A percentile compares a stretch with the other conserved stretches of the same genome.
phyloP scores from a whole-genome alignment of 23 tunicate species.

The Pegea sp. region DNA sequence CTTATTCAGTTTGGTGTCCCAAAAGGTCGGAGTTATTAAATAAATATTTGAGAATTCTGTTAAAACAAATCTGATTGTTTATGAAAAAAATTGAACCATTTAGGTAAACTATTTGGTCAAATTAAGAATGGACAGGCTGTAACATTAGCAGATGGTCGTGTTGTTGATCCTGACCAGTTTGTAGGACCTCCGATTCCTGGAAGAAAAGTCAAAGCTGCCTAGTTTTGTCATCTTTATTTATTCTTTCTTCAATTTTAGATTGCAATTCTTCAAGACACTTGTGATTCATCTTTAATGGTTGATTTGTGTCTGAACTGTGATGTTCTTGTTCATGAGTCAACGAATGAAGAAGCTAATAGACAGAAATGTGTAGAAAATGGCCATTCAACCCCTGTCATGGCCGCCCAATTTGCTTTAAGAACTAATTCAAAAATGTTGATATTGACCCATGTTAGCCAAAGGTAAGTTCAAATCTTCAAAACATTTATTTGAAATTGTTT shows the following conservation, averaged over 20 bases:
- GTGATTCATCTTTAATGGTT: conserved; percentile 34
- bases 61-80: background rate
- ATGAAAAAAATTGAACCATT: background rate
- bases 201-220: background rate
- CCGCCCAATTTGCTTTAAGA: conserved; percentile 41
- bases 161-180: conserved; percentile 28
- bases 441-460: conserved; percentile 70
- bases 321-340: conserved; percentile 71
- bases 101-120: conserved; percentile 48
- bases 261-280: conserved; percentile 79
- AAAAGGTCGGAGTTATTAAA: conserved; percentile 11
- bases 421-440: conserved; percentile 21
- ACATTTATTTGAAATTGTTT: background rate
- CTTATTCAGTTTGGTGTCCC: conserved; percentile 48
- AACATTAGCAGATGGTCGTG: conserved; percentile 43
- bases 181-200: conserved; percentile 74
- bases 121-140: conserved; percentile 58
- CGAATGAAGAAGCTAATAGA: conserved; percentile 31
- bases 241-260: conserved; percentile 6
- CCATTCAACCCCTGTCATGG: conserved; percentile 79
- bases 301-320: conserved; percentile 47
- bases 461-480: conserved; percentile 2
- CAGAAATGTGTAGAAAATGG: conserved; percentile 48
- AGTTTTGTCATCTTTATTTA: background rate
- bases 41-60: background rate